Percentiles rank a stretch among this genome's conserved stretches.
These are phyloP conservation scores for Circaetus cinerascens DNA, from an alignment of 2,113 vertebrate genomes.

Conservation along the genomic window DNA sequence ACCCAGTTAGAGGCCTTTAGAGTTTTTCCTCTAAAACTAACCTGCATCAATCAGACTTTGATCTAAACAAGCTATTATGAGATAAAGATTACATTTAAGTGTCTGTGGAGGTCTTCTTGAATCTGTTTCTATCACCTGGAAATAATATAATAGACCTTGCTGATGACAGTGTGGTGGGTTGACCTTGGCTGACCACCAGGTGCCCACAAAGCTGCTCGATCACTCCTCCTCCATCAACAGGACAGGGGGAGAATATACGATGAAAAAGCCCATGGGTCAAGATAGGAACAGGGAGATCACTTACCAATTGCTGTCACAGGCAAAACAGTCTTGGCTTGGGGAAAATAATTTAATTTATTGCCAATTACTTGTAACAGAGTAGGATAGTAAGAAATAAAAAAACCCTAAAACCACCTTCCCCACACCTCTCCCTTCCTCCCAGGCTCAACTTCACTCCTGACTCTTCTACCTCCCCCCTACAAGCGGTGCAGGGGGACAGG, in stretches of 20 bases:
- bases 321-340: not conserved
- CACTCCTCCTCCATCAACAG: not conserved
- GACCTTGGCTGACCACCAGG: not conserved
- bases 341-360: not conserved
- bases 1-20: not conserved
- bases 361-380: not conserved
- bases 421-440: not conserved
- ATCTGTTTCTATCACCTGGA: not conserved
- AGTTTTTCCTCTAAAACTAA: not conserved
- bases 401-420: not conserved
- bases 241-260: fast-evolving
- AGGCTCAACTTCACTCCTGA: not conserved
- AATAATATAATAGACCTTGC: not conserved
- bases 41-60: not conserved
- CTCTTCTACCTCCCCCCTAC: not conserved
- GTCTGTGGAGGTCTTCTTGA: not conserved
- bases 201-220: not conserved
- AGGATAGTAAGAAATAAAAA: not conserved
- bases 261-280: not conserved
- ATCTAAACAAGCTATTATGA: not conserved
- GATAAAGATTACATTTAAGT: not conserved
- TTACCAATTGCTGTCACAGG: not conserved
- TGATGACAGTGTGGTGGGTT: not conserved
- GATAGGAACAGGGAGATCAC: not conserved
- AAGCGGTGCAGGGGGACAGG: not conserved